Percentiles rank a stretch among this genome's conserved stretches.
These are phyloP conservation scores for Hydrophis major DNA, from an alignment of 2,797 vertebrate species.

Conservation along the genomic window DNA sequence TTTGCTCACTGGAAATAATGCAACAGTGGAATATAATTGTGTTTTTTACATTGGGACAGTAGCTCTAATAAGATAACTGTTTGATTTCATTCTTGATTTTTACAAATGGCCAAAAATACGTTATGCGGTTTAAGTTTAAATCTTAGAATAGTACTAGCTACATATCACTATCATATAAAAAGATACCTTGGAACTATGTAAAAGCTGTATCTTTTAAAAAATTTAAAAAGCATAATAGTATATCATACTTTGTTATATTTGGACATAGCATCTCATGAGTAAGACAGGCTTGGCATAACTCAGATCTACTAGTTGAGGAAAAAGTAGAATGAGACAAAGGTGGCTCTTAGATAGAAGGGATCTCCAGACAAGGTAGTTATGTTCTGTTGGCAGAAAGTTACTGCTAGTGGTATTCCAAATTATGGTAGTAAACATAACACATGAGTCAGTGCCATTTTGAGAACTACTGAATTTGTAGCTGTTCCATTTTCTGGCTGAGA, in stretches of 20 bases:
- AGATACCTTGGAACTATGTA: slow-evolving; percentile 38
- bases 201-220: slow-evolving; percentile 18
- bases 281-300: not conserved
- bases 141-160: not conserved
- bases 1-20: slow-evolving; percentile 29
- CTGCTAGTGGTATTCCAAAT: not conserved
- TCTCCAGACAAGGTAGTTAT: not conserved
- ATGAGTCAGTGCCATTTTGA: not conserved
- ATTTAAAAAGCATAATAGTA: not conserved
- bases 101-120: slow-evolving; percentile 9
- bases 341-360: not conserved
- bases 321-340: not conserved
- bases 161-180: slow-evolving; percentile 32
- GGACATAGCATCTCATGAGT: not conserved
- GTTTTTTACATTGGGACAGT: slow-evolving; percentile 1
- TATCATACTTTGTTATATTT: not conserved
- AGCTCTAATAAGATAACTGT: not conserved
- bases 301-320: not conserved
- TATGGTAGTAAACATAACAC: not conserved
- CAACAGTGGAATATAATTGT: slow-evolving; percentile 22
- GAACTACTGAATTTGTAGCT: not conserved
- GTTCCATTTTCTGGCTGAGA: not conserved
- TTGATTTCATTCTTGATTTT: not conserved
- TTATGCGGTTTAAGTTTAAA: slow-evolving; percentile 13
- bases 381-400: not conserved